Conservation (phyloP, 2,888 invertebrate species). For the Patella ulyssiponensis region DNA sequence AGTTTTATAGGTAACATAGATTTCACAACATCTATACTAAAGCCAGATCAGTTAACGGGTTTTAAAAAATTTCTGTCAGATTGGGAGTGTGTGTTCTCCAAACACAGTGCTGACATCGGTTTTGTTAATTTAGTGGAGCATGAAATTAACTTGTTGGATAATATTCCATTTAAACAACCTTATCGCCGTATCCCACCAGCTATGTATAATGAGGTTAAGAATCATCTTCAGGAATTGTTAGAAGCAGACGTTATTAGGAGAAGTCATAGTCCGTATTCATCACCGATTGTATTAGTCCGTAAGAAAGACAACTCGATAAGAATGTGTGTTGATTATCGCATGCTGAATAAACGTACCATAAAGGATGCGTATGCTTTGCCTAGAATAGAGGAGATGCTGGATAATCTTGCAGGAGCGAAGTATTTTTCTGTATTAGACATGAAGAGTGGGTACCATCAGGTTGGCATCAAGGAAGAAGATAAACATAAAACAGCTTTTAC, state of each 20-base stretch:
- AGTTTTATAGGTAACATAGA: too few species aligned
- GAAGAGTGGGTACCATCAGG: too few species aligned
- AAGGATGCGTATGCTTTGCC: background rate
- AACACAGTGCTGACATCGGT: constrained; percentile 7
- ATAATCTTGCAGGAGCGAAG: too few species aligned
- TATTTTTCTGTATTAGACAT: too few species aligned
- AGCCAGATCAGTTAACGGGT: background rate
- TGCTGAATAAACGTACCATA: constrained; percentile 11
- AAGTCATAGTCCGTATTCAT: constrained; percentile 21
- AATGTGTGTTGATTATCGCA: constrained; percentile 26
- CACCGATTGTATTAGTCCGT: constrained; percentile 20
- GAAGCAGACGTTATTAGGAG: constrained; percentile 19
- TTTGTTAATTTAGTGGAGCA: constrained; percentile 21
- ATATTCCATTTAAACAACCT: constrained; percentile 26
- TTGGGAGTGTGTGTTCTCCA: constrained; percentile 18
- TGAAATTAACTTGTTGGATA: constrained; percentile 21
- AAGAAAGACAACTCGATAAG: constrained; percentile 23
- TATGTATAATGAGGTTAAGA: constrained; percentile 26
- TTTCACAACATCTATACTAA: too few species aligned
- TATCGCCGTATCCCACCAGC: constrained; percentile 26
- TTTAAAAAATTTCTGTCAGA: background rate
- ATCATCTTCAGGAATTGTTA: constrained; percentile 25
- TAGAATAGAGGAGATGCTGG: background rate
- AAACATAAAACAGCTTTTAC: too few species aligned
- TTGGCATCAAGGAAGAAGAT: too few species aligned